Base-by-base conservation (phyloP, 1,140 invertebrate species). In the Anoplophora glabripennis region DNA sequence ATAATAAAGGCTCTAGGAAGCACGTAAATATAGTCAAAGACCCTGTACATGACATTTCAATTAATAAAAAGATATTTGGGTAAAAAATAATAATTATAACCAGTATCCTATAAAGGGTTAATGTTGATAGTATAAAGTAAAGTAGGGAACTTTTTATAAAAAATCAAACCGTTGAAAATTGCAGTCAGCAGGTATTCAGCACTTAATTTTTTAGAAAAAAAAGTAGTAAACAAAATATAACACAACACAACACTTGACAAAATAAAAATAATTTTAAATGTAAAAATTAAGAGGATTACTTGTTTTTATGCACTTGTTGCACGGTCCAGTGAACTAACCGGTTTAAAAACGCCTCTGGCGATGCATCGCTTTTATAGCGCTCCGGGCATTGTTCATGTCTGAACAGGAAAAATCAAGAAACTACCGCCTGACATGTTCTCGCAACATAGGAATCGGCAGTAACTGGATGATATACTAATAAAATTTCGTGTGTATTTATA, bases 321-420 rank as follows among this genome's bases (percentile, higher is more conserved):
- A 44, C 42, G 42, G 42, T 44, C 11, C 15, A 44, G 42, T 28
- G 12, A 44, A 44, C 42, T 44, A 48, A 48, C 21, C 21, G 46
- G 33, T 48, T 48, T 18, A 48, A 48, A 48, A 48, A 51, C 48
- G 9, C 51, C 34, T 53, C 34, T 21, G 35, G 51, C 38, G 21
- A 53, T 53, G 51, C 51, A 53, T 53, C 18, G 38, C 37, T 53
- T 53, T 53, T 42, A 53, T 42, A 53, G 49, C 33, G 49, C 46
- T 33, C 18, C 46, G 34, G 49, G 34, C 21, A 42, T 41, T 53
- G 28, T 53, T 53, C 51, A 53, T 41, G 51, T 53, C 17, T 53
- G 18, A 53, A 53, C 51, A 53, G 51, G 51, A 53, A 42, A 53
- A 53, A 53, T 53, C 51, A 53, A 42, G 51, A 41, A 53, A 53